Conservation (phyloP, 1,140 invertebrate genomes). For the Myzus persicae region DNA sequence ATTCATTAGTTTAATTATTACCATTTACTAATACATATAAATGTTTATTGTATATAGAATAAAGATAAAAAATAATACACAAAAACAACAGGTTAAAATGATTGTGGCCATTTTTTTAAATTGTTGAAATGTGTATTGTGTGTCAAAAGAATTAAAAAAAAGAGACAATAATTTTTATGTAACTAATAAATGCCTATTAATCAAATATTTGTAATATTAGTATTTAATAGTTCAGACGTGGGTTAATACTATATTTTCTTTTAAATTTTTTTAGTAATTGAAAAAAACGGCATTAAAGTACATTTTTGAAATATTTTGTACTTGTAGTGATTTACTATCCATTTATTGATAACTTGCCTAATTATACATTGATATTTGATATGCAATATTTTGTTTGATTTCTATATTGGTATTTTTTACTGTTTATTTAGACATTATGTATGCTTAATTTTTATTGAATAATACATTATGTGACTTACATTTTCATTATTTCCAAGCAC, state of each 20-base stretch:
- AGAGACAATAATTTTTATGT: background rate
- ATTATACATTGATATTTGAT: background rate
- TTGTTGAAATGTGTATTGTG: background rate
- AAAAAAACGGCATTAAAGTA: background rate
- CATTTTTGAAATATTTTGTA: background rate
- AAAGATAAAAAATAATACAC: background rate
- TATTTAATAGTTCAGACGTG: background rate
- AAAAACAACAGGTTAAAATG: background rate
- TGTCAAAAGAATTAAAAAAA: background rate
- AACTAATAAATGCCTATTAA: background rate
- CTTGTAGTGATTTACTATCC: background rate
- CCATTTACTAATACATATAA: background rate
- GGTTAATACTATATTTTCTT: background rate
- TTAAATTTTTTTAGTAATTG: background rate
- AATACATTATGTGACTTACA: background rate
- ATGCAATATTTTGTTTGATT: background rate
- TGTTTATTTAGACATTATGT: background rate
- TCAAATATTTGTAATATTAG: background rate
- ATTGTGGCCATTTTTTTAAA: background rate
- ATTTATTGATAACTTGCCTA: background rate
- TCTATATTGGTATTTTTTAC: background rate
- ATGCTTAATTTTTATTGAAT: background rate
- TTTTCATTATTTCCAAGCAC: conserved; percentile 7
- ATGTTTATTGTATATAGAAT: conserved; percentile 1
- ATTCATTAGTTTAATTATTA: background rate